Conservation (phyloP, 2,888 invertebrate genomes). For the Apamea crenata region DNA sequence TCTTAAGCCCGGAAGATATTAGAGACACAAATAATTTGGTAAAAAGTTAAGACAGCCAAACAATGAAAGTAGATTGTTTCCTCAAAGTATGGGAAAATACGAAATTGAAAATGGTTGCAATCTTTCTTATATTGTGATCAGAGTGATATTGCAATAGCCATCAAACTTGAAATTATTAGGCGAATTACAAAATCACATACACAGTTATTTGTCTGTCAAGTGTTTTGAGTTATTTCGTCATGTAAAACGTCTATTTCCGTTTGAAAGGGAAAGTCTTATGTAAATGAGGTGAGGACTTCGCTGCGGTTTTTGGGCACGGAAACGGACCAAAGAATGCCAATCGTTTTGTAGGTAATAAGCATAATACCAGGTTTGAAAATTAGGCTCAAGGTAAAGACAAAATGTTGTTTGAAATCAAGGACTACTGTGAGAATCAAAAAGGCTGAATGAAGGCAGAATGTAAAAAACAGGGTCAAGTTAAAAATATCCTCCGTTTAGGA, state of each 20-base stretch:
- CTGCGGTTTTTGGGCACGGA: conserved; percentile 69
- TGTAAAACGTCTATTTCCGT: conserved; percentile 78
- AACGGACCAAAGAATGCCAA: conserved; percentile 35
- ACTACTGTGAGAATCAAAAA: background rate
- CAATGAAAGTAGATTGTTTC: conserved; percentile 35
- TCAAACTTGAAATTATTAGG: conserved; percentile 72
- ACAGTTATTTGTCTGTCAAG: conserved; percentile 68
- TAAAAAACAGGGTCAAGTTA: no score
- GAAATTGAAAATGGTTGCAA: conserved; percentile 32
- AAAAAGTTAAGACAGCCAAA: conserved; percentile 20
- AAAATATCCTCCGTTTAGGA: background rate
- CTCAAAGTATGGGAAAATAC: conserved; percentile 49
- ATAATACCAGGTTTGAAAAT: conserved; percentile 17
- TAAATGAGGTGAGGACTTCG: conserved; percentile 72
- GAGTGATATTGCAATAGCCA: conserved; percentile 48
- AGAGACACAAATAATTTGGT: conserved; percentile 30
- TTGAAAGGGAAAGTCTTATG: conserved; percentile 79
- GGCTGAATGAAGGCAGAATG: background rate
- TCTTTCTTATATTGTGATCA: conserved; percentile 39
- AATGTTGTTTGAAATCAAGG: background rate
- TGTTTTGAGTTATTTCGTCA: conserved; percentile 75
- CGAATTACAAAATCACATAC: conserved; percentile 68
- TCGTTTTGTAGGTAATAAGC: conserved; percentile 35
- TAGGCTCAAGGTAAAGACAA: conserved; percentile 16
- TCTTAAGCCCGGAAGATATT: conserved; percentile 5